These are phyloP conservation scores for Acropternis orthonyx DNA, from an alignment of 2,797 vertebrate species.

Conservation along the genomic window DNA sequence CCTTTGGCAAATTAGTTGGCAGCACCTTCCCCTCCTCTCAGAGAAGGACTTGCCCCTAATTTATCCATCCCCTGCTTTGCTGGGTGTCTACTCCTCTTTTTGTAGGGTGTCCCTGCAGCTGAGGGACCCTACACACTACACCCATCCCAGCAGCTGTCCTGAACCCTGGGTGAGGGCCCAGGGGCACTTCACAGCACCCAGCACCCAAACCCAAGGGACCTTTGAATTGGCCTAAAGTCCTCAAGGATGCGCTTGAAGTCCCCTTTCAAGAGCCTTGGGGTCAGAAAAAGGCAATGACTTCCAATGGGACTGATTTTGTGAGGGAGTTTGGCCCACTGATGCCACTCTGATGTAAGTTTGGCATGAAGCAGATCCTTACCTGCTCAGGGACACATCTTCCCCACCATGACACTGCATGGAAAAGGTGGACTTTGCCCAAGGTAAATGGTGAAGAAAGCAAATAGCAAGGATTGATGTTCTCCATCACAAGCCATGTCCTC, in stretches of 20 bases:
- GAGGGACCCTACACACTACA: not conserved
- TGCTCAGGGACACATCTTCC: not conserved
- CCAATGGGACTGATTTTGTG: not conserved
- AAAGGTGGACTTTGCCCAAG: not conserved
- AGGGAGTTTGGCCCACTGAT: not conserved
- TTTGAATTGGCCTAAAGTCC: not conserved
- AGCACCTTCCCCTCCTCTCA: not conserved
- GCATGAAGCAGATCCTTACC: not conserved
- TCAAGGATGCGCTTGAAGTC: not conserved
- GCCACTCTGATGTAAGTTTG: not conserved
- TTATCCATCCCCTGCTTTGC: not conserved
- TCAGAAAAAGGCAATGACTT: not conserved
- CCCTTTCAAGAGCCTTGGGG: not conserved
- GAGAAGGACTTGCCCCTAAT: not conserved
- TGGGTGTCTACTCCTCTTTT: not conserved
- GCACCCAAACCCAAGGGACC: not conserved
- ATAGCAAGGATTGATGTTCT: not conserved
- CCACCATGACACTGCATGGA: rapidly evolving
- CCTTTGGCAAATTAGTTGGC: not conserved
- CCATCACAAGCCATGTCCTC: rapidly evolving
- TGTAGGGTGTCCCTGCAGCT: not conserved
- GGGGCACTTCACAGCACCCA: not conserved
- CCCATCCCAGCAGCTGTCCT: not conserved
- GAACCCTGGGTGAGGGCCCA: not conserved
- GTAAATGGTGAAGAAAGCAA: not conserved